Evolutionary conservation across 2,888 invertebrate genomes (phyloP).

Genomic region (Punctoribates punctum): DNA sequence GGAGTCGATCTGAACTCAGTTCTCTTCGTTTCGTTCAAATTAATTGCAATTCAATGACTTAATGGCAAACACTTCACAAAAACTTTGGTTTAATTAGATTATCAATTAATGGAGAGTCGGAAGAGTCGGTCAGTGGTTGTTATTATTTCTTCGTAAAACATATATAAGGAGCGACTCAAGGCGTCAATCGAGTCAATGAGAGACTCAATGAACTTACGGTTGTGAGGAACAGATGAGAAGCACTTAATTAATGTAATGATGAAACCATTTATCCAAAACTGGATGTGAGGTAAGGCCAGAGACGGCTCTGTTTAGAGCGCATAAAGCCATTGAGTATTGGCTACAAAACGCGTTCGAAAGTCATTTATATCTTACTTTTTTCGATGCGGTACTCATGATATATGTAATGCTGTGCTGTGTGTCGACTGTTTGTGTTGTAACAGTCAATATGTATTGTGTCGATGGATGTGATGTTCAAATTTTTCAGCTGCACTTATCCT

Average conservation of each 20-base stretch:
- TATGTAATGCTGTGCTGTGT: conserved; percentile 14
- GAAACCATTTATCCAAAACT: conserved; percentile 11
- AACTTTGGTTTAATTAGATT: too few species aligned
- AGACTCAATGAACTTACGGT: neutral
- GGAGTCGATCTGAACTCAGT: too few species aligned
- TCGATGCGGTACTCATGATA: neutral
- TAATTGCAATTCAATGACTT: neutral
- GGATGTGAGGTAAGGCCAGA: neutral
- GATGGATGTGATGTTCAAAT: conserved; percentile 29
- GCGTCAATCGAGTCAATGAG: neutral
- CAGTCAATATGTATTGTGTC: conserved; percentile 12
- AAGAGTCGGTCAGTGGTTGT: too few species aligned
- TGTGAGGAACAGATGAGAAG: neutral
- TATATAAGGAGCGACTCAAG: too few species aligned
- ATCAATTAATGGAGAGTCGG: too few species aligned
- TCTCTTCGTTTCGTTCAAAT: neutral
- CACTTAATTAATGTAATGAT: conserved; percentile 22
- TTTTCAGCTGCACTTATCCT: conserved; percentile 34
- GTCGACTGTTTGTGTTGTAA: conserved; percentile 23
- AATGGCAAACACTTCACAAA: too few species aligned
- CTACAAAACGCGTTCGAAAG: conserved; percentile 26
- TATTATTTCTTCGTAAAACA: too few species aligned
- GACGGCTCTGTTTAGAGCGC: neutral
- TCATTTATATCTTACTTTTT: conserved; percentile 17
- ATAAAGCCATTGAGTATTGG: neutral